Base-by-base conservation (phyloP, 2,113 vertebrate species). In the Nibea albiflora region DNA sequence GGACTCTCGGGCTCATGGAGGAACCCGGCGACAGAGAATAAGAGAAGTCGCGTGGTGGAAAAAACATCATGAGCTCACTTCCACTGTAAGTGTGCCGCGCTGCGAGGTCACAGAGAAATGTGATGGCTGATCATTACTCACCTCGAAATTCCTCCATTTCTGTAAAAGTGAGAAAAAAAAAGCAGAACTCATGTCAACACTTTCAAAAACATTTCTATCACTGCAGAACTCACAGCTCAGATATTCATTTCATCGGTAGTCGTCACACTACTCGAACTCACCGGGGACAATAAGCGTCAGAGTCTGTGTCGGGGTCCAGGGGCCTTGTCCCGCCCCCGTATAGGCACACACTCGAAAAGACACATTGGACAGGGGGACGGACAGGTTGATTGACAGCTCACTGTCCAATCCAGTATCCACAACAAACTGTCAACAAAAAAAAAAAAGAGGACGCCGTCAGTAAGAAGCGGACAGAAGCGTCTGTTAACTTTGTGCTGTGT, bases 281-380 rank as follows among this genome's bases (percentile, higher is more conserved):
- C 95, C 95, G 12, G 93, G 53, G 50, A 66, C 5, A 1, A 64
- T 70, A 20, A 95, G 95, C 26, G 89, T 90, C 61, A 96, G 86
- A 8, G 94, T 92, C 58, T 96, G 93, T 0, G 91, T 79, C 14
- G 88, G 77, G 65, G 95, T 96, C 97, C 97, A 98, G 44, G 97
- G 97, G n/a, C 97, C 96, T 0, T 89, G 94, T 2, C 97, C 97
- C 0, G 95, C 96, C 0, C 88, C 84, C 0, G 97, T 98, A 49
- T 97, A 97, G 5, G 96, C 95, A 17, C 95, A 95, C 82, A 97
- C 93, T 9, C 94, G 91, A 65, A 96, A 95, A 0, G 95, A 94
- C 78, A 98, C 81, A 73, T 97, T 97, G 54, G 94, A 94, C 7
- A 95, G 79, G 11, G 94, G 91, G 3, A 83, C 61, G 1, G 94